phyloP scores from a whole-genome alignment of 2,113 vertebrate genomes.

The Nerophis ophidion region DNA sequence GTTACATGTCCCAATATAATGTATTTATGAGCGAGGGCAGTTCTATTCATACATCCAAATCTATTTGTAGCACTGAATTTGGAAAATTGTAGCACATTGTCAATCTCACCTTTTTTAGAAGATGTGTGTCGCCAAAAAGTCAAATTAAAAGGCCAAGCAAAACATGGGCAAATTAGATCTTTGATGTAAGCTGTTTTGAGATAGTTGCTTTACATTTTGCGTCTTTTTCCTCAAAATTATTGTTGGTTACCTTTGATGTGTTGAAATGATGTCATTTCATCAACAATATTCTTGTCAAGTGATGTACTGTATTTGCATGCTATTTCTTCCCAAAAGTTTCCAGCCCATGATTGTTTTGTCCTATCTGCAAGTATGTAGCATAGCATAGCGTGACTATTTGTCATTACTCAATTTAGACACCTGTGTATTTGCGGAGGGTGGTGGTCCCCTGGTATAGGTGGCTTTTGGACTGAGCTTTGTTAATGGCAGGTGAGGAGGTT shows the following conservation, averaged over 20 bases:
- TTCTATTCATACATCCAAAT: too few species aligned
- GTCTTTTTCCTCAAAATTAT: too few species aligned
- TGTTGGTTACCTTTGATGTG: neutral
- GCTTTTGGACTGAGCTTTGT: slow-evolving; percentile 65
- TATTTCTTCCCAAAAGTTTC: slow-evolving; percentile 36
- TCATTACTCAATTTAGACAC: slow-evolving; percentile 49
- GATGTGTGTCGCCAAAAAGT: too few species aligned
- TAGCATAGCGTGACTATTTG: neutral
- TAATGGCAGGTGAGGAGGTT: slow-evolving; percentile 61
- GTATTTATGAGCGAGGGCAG: too few species aligned
- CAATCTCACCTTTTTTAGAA: too few species aligned
- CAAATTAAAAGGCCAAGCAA: too few species aligned
- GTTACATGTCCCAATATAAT: too few species aligned
- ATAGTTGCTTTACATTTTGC: too few species aligned
- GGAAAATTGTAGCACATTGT: too few species aligned
- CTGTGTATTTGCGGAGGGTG: slow-evolving; percentile 61
- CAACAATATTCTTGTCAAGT: neutral
- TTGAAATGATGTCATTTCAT: neutral
- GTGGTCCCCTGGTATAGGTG: slow-evolving; percentile 58
- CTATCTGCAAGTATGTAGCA: neutral
- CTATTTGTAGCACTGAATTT: too few species aligned
- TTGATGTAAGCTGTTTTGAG: too few species aligned
- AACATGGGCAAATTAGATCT: too few species aligned
- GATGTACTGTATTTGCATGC: neutral
- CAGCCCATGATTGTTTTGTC: slow-evolving; percentile 39